phyloP scores from a whole-genome alignment of 2,888 invertebrate genomes.

The Caenorhabditis parvicauda region DNA sequence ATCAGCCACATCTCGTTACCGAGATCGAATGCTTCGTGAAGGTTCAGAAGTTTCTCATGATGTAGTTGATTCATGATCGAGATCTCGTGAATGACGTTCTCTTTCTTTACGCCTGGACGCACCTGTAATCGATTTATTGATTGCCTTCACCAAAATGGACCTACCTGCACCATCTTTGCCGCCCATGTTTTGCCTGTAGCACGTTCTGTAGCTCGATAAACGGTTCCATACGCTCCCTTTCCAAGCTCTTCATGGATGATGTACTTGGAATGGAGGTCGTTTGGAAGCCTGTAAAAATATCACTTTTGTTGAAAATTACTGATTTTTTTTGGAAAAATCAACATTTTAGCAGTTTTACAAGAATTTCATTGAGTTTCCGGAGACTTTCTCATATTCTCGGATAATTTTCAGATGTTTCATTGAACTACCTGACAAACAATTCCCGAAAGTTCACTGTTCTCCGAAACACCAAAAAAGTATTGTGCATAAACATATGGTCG shows the following conservation, averaged over 20 bases:
- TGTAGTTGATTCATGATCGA: conserved; percentile 66
- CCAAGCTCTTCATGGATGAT: conserved; percentile 53
- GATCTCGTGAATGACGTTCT: conserved; percentile 65
- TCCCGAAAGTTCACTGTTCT: too few species aligned
- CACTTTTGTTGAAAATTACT: too few species aligned
- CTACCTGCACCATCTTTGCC: conserved; percentile 64
- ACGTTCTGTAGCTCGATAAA: conserved; percentile 65
- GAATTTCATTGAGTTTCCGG: too few species aligned
- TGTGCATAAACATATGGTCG: too few species aligned
- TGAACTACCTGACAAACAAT: too few species aligned
- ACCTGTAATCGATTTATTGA: conserved; percentile 36
- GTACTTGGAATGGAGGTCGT: conserved; percentile 52
- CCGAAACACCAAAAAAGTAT: too few species aligned
- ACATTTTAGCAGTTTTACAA: too few species aligned
- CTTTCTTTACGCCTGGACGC: conserved; percentile 64
- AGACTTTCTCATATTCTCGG: too few species aligned
- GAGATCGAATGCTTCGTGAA: conserved; percentile 65
- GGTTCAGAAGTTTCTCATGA: conserved; percentile 64
- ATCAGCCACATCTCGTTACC: conserved; percentile 66
- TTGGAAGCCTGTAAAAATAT: too few species aligned
- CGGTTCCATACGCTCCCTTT: conserved; percentile 66
- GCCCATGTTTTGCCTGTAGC: conserved; percentile 66
- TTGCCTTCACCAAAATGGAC: background rate
- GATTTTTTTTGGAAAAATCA: too few species aligned
- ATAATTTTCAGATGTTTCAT: too few species aligned